Percentiles rank a stretch among this genome's conserved stretches.
These are phyloP conservation scores for Coboldia fuscipes DNA, from an alignment of 1,140 invertebrate species.

Conservation along the genomic window DNA sequence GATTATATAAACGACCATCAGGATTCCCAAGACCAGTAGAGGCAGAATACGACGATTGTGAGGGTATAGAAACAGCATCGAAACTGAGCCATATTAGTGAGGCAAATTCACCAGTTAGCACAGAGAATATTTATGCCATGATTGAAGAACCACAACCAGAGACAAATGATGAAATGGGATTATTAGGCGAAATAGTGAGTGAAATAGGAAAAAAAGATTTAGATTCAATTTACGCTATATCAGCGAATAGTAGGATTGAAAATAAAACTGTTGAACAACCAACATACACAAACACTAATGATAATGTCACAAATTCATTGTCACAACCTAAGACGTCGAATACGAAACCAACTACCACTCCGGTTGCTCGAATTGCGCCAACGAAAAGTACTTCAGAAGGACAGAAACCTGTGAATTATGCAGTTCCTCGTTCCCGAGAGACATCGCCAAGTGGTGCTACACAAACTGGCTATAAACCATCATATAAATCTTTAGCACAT, in stretches of 20 bases:
- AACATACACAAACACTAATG: slow-evolving; percentile 10
- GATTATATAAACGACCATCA: slow-evolving; percentile 28
- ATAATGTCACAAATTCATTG: slow-evolving; percentile 21
- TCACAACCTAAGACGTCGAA: slow-evolving; percentile 28
- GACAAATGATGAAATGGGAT: slow-evolving; percentile 32
- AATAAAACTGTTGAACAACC: slow-evolving; percentile 26
- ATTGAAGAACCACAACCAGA: slow-evolving; percentile 41
- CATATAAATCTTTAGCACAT: slow-evolving; percentile 4
- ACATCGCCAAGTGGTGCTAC: neutral
- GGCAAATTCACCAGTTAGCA: slow-evolving; percentile 26
- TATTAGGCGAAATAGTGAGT: slow-evolving; percentile 63
- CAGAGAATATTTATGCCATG: slow-evolving; percentile 66
- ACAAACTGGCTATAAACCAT: neutral
- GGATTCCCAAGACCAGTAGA: slow-evolving; percentile 15
- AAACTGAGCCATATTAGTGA: slow-evolving; percentile 37
- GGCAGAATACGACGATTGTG: slow-evolving; percentile 52
- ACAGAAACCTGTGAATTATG: slow-evolving; percentile 5
- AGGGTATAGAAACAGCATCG: slow-evolving; percentile 38
- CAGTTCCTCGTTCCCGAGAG: slow-evolving; percentile 1
- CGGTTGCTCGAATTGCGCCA: slow-evolving; percentile 37
- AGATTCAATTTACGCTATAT: slow-evolving; percentile 66
- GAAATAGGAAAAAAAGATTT: slow-evolving; percentile 68
- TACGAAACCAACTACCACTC: slow-evolving; percentile 34
- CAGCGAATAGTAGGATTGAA: slow-evolving; percentile 37
- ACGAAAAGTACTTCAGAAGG: slow-evolving; percentile 21